A percentile compares a stretch with the other conserved stretches of the same genome.
These are phyloP conservation scores for Neodiprion lecontei DNA, from an alignment of 1,140 invertebrate genomes.

Conservation along the genomic window DNA sequence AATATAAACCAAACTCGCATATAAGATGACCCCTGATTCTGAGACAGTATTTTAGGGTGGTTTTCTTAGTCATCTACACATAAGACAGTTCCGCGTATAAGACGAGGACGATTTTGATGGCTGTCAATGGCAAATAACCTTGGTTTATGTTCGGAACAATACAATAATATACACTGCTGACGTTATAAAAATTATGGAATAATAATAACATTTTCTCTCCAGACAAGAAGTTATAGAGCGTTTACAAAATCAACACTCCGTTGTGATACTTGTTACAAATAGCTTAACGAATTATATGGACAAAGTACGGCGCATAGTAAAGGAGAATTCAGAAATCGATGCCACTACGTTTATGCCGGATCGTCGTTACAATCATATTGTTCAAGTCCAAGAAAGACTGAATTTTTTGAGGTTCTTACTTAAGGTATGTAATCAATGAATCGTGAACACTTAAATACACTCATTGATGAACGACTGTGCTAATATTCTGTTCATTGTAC, in stretches of 20 bases:
- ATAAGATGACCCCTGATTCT: too few relatives aligned
- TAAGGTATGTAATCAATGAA: constrained; percentile 63
- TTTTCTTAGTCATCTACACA: too few relatives aligned
- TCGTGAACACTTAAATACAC: background rate
- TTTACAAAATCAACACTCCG: constrained; percentile 88
- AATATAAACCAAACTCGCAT: too few relatives aligned
- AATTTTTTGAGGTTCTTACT: constrained; percentile 92
- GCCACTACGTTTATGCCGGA: constrained; percentile 85
- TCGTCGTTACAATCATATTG: constrained; percentile 88
- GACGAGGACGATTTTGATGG: too few relatives aligned
- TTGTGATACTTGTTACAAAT: constrained; percentile 93
- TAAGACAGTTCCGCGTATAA: too few relatives aligned
- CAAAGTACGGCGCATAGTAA: constrained; percentile 75
- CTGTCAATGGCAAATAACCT: too few relatives aligned
- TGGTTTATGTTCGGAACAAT: too few relatives aligned
- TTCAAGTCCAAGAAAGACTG: constrained; percentile 93
- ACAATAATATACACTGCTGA: too few relatives aligned
- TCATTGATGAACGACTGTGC: constrained; percentile 28
- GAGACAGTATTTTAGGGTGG: too few relatives aligned
- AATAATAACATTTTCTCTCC: background rate
- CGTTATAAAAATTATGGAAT: too few relatives aligned
- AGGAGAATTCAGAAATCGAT: constrained; percentile 80
- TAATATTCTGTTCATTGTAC: constrained; percentile 12
- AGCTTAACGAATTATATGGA: constrained; percentile 94
- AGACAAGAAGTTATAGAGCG: constrained; percentile 88